phyloP scores from a whole-genome alignment of 2,888 invertebrate genomes.

The Melanophora roralis region DNA sequence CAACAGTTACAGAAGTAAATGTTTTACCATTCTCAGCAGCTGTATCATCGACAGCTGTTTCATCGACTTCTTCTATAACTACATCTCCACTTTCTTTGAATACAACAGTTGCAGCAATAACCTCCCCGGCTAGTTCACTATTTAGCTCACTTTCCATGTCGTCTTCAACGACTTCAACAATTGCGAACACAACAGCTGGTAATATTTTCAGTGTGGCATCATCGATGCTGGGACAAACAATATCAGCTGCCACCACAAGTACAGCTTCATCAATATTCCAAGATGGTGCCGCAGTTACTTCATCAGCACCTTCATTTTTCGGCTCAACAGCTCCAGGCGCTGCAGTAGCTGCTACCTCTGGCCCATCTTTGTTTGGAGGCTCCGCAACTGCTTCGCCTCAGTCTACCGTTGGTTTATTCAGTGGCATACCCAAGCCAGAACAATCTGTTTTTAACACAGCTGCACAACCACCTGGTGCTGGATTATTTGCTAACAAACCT shows the following conservation, averaged over 20 bases:
- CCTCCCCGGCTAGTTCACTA: constrained; percentile 12
- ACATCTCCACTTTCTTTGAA: constrained; percentile 66
- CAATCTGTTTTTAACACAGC: constrained; percentile 67
- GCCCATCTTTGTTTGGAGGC: constrained; percentile 60
- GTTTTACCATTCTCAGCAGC: not conserved
- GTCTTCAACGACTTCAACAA: constrained; percentile 1
- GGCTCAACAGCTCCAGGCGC: constrained; percentile 29
- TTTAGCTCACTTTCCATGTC: constrained; percentile 37
- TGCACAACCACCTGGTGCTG: constrained; percentile 62
- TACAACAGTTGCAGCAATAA: constrained; percentile 27
- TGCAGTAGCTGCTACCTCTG: constrained; percentile 51
- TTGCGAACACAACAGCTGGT: constrained; percentile 3
- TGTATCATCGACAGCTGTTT: not conserved
- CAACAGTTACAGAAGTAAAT: not conserved
- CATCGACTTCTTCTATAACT: constrained; percentile 41
- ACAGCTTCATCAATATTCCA: constrained; percentile 57
- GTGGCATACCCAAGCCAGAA: constrained; percentile 73
- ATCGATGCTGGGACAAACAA: constrained; percentile 28
- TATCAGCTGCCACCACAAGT: constrained; percentile 3
- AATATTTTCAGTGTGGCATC: constrained; percentile 28
- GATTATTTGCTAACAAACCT: constrained; percentile 67
- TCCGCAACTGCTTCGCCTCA: constrained; percentile 39
- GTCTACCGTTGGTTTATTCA: constrained; percentile 68
- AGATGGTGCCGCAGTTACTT: constrained; percentile 50
- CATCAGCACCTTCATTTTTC: constrained; percentile 48